Evolutionary conservation across 2,888 invertebrate genomes (phyloP), one percentile per base, ranked within the genome.

Genomic region (Drosophila algonquin): DNA sequence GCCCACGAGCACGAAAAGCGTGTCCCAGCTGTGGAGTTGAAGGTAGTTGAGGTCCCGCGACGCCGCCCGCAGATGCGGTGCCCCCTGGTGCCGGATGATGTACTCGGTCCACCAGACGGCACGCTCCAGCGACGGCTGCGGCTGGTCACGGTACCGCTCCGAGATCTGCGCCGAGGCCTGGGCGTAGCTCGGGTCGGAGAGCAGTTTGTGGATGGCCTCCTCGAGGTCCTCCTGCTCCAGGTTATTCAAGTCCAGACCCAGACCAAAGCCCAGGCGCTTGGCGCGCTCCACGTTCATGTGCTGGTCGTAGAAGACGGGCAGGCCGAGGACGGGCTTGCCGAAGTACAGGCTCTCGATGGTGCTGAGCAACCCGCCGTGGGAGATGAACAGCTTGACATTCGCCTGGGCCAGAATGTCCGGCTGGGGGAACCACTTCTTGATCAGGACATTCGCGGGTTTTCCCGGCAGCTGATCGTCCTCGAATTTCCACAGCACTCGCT

Each of bases 301-400:
- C 73, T 93, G 93, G 78, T 93, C 93, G 46, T 79, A 90, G 58
- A 91, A 90, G 10, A 92, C 76, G 0, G 93, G 92, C 40, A 93
- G 75, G 0, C 92, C 93, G 10, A 93, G 68, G 4, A 93, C 77
- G 0, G 93, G 93, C 4, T 93, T 92, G 3, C 90, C 93, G 63
- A 91, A 90, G 77, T 91, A 90, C 1, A 92, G 84, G 0, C 93
- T 91, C 76, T 93, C 94, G 21, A 92, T 92, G 4, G 92, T 90
- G 54, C 93, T 93, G 21, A 93, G 88, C 14, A 93, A 89, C 0
- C 94, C 94, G 0, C 93, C 93, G 77, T 94, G 94, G 0, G 93
- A 93, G 50, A 94, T 93, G 62, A 94, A 93, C 0, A 93, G 87
- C 32, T 91, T 91, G 0, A 93, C 91, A 27, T 93, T 93, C 0